phyloP scores from a whole-genome alignment of 2,797 vertebrate genomes.

The Synaphobranchus kaupii region DNA sequence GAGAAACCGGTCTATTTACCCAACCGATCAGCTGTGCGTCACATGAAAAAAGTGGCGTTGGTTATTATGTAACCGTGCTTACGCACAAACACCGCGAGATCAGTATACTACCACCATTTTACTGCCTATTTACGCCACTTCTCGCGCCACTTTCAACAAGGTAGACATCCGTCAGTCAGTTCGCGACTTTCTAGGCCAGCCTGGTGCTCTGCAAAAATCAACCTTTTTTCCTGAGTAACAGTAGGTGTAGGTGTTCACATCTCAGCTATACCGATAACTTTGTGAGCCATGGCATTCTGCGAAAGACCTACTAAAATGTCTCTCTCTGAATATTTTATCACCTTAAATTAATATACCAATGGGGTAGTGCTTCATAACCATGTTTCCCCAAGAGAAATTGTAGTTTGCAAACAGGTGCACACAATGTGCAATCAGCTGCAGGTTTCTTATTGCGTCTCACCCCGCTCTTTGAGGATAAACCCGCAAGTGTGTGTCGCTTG shows the following conservation, averaged over 20 bases:
- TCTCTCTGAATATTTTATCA: slow-evolving; percentile 32
- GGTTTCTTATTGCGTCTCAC: neutral
- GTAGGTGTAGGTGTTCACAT: slow-evolving; percentile 6
- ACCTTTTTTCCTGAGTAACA: neutral
- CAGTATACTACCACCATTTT: too few relatives aligned
- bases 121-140: too few relatives aligned
- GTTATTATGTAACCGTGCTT: too few relatives aligned
- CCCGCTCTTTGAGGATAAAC: neutral
- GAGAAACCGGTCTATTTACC: too few relatives aligned
- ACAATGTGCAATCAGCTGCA: neutral
- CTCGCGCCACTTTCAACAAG: too few relatives aligned
- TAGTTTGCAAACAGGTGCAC: neutral
- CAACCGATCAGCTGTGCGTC: too few relatives aligned
- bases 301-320: slow-evolving; percentile 30
- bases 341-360: slow-evolving; percentile 14
- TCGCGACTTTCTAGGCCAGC: too few relatives aligned
- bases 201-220: neutral
- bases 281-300: neutral
- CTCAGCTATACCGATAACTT: slow-evolving; percentile 8
- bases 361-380: neutral
- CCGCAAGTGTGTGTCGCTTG: neutral
- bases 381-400: neutral
- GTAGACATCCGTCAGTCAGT: too few relatives aligned
- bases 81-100: too few relatives aligned
- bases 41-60: too few relatives aligned